These are phyloP conservation scores for Microcebus jonahi DNA, from an alignment of 2,113 vertebrate genomes.

Conservation along the genomic window DNA sequence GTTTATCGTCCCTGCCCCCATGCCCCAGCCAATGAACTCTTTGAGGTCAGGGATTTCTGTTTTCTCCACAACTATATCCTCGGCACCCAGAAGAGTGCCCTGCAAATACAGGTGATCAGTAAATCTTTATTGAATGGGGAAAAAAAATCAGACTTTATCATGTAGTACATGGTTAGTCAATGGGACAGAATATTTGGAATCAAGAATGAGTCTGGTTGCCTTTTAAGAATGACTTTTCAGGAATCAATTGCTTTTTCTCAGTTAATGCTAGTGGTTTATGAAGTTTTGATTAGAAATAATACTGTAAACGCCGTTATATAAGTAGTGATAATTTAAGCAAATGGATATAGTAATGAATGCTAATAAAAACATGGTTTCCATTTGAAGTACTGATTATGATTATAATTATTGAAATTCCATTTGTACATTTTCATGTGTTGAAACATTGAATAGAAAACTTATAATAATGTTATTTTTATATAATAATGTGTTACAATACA, in stretches of 20 bases:
- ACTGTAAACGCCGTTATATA: background rate
- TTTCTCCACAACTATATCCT: background rate
- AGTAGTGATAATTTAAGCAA: background rate
- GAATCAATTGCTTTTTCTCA: background rate
- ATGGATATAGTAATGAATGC: background rate
- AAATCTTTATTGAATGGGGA: background rate
- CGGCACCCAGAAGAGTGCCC: background rate
- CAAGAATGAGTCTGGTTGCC: background rate
- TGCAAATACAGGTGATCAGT: background rate
- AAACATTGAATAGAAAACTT: background rate
- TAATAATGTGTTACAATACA: background rate
- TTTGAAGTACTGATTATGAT: background rate
- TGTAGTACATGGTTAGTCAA: background rate
- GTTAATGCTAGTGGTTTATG: background rate
- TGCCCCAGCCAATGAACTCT: background rate
- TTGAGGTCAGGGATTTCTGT: background rate
- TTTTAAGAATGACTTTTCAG: background rate
- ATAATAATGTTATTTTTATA: background rate
- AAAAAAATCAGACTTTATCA: background rate
- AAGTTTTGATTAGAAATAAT: background rate
- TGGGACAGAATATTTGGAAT: background rate
- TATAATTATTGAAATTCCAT: background rate
- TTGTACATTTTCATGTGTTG: background rate
- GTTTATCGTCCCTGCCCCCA: background rate
- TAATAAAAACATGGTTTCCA: background rate